These are phyloP conservation scores for Leptopilina syphax DNA, from an alignment of 2,888 invertebrate species.

Conservation along the genomic window DNA sequence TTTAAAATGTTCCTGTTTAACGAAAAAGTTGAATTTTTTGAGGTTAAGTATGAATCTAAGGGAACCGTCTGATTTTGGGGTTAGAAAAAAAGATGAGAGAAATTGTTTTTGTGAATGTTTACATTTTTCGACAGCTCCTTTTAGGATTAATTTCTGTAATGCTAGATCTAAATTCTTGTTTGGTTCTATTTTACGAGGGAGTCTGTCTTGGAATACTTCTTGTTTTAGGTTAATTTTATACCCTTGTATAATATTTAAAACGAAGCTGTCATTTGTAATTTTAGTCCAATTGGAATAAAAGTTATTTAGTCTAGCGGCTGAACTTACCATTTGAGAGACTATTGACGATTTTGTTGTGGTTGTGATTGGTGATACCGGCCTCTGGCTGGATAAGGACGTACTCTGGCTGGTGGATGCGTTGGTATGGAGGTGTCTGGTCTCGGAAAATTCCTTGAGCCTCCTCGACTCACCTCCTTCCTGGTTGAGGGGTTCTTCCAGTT, in stretches of 20 bases:
- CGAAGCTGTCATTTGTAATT: background rate
- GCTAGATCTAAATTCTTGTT: background rate
- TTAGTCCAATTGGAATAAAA: background rate
- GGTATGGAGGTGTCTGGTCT: background rate
- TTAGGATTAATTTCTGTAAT: background rate
- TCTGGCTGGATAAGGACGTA: background rate
- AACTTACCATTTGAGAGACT: background rate
- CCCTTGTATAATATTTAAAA: background rate
- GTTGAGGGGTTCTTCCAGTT: conserved; percentile 1
- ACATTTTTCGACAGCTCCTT: conserved; percentile 29
- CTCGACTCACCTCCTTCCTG: background rate
- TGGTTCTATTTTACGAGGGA: background rate
- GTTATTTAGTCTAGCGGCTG: background rate
- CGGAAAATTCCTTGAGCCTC: background rate
- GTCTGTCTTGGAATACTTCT: background rate
- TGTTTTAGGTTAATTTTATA: background rate
- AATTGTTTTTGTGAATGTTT: conserved; percentile 35
- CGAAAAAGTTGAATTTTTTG: conserved; percentile 35
- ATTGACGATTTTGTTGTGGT: background rate
- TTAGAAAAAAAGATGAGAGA: conserved; percentile 41
- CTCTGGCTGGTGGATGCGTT: background rate
- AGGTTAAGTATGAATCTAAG: conserved; percentile 42
- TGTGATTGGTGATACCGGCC: background rate
- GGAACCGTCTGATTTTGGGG: conserved; percentile 34
- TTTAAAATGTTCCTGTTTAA: conserved; percentile 45